Evolutionary conservation across 2,888 invertebrate genomes (phyloP), one percentile per base, ranked within the genome.

Genomic region (Schizotus pectinicornis): DNA sequence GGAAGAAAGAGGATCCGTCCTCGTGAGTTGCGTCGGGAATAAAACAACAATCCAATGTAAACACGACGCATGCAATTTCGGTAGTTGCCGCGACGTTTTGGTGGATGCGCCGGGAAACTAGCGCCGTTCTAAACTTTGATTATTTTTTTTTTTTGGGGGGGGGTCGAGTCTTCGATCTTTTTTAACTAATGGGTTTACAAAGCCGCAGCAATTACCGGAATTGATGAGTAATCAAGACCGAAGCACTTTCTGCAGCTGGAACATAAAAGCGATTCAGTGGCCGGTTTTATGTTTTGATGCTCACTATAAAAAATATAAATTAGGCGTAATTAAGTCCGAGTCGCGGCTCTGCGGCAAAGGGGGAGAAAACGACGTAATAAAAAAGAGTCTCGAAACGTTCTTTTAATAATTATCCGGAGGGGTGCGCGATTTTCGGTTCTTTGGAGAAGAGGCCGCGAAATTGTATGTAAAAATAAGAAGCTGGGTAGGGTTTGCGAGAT

Each of bases 81-180:
- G 22, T 22, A 3, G 22, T 22, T 46, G 36, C 7, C 7, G 36
- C 6, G 11, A 32, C 9, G 12, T 41, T 45, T 43, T 49, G 56
- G 56, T 56, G 56, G 56, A 56, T 56, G 56, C 56, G 56, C 56
- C 56, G 45, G 56, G 49, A 37, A 37, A 47, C 39, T 22, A 5
- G 22, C 22, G 22, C 3, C 22, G 22, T 22, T 22, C 3, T 22
- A 3, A 22, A 22, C 2, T 22, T 22, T 22, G 22, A 22, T 22
- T 2, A 22, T 22, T n/a, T n/a, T n/a, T n/a, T n/a, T n/a, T n/a
- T n/a, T n/a, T 22, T 5, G 22, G 22, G 5, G 5, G 22, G 5
- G 13, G 42, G 53, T 35, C 46, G 52, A 36, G 52, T 22, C 36
- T 41, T 41, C 37, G 34, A 12, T 39, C 49, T 56, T 31, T 45